A percentile compares a stretch with the other conserved stretches of the same genome.
phyloP scores from a whole-genome alignment of 2,797 vertebrate species.

The Sternarchorhynchus goeldii region DNA sequence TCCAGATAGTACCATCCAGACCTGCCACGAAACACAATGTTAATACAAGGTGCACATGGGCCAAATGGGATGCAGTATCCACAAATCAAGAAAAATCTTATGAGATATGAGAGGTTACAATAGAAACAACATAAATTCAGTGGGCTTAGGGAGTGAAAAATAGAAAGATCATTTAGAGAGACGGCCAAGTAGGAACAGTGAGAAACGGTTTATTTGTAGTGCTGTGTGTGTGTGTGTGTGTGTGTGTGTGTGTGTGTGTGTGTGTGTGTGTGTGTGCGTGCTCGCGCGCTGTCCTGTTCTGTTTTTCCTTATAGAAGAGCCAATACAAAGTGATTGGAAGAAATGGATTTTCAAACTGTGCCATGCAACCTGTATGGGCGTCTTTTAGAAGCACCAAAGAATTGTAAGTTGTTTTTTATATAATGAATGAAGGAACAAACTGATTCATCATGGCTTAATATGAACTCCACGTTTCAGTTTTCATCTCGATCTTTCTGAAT shows the following conservation, averaged over 20 bases:
- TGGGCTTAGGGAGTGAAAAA: background rate
- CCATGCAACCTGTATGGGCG: constrained; percentile 73
- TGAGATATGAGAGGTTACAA: no score
- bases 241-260: background rate
- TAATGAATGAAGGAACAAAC: no score
- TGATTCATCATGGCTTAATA: background rate
- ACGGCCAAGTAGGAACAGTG: background rate
- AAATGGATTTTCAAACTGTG: constrained; percentile 61
- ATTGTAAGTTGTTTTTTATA: constrained; percentile 69
- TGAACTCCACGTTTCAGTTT: no score
- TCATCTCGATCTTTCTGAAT: constrained; percentile 7
- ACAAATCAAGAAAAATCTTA: no score
- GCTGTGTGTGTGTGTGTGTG: background rate
- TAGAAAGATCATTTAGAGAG: background rate
- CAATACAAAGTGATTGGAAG: background rate
- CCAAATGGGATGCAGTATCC: no score
- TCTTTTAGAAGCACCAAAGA: constrained; percentile 73
- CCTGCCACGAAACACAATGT: no score
- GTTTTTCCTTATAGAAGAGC: constrained; percentile 23
- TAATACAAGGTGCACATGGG: no score
- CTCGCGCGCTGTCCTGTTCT: background rate
- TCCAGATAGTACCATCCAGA: no score
- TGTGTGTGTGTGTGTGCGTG: background rate
- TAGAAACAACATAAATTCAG: background rate
- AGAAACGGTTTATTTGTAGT: background rate